Percentiles rank a stretch among this genome's conserved stretches.
These are phyloP conservation scores for Diachrysia chrysitis DNA, from an alignment of 2,888 invertebrate genomes.

Conservation along the genomic window DNA sequence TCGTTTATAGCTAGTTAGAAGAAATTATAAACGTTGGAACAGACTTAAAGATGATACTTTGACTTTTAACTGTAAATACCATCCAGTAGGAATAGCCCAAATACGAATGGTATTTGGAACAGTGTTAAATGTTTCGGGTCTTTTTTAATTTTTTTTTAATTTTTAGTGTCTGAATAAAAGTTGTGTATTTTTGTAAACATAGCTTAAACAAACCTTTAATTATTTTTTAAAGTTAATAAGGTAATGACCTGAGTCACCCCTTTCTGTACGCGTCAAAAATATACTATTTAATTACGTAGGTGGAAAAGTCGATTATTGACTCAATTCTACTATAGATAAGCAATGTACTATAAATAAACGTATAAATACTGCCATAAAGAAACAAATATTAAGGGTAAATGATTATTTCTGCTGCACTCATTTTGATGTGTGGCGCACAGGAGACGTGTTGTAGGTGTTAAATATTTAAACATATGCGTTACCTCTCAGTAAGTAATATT, in stretches of 20 bases:
- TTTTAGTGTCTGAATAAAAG: not conserved
- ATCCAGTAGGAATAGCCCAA: not conserved
- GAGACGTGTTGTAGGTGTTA: slow-evolving; percentile 67
- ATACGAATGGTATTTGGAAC: not conserved
- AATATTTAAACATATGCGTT: slow-evolving; percentile 74
- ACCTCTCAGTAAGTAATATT: slow-evolving; percentile 80
- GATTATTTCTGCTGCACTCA: slow-evolving; percentile 6
- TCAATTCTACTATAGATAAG: not conserved
- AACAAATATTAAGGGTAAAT: slow-evolving; percentile 1
- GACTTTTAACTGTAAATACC: not conserved
- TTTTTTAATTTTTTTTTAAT: too few species aligned
- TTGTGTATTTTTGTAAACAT: too few species aligned
- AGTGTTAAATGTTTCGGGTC: too few species aligned
- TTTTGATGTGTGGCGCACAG: slow-evolving; percentile 34
- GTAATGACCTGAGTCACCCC: not conserved
- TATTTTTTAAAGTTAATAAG: not conserved
- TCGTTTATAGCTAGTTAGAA: slow-evolving; percentile 62
- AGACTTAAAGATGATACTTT: slow-evolving; percentile 15
- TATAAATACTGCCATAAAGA: slow-evolving; percentile 7
- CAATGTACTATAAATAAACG: too few species aligned
- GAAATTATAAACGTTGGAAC: slow-evolving; percentile 62
- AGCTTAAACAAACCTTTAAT: too few species aligned
- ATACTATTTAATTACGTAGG: not conserved
- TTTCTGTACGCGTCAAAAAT: too few species aligned
- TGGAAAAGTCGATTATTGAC: not conserved